These are phyloP conservation scores for Lochmaea crataegi DNA, from an alignment of 2,888 invertebrate genomes.

Conservation along the genomic window DNA sequence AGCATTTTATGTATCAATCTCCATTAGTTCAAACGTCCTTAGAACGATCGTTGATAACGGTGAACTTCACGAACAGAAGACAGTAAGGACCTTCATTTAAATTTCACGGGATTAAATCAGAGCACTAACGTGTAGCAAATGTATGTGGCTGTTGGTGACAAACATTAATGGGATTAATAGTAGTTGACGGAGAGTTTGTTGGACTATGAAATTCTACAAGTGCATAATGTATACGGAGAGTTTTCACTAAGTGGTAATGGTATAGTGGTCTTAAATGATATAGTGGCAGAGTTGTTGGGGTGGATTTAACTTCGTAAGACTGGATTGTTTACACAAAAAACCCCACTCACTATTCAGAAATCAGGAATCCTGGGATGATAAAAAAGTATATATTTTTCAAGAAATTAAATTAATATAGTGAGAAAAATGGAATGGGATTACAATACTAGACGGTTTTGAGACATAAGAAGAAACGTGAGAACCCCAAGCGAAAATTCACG, in stretches of 20 bases:
- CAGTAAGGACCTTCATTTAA: not conserved
- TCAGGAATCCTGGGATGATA: no score
- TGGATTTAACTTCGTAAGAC: no score
- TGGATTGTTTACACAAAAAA: no score
- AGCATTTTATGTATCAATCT: not conserved
- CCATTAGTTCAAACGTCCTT: not conserved
- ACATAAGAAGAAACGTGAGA: no score
- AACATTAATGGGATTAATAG: constrained; percentile 35
- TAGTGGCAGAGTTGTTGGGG: no score
- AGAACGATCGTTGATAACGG: not conserved
- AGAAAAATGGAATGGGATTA: no score
- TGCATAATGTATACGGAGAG: constrained; percentile 7
- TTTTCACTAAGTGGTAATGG: constrained; percentile 2
- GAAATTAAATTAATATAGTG: no score
- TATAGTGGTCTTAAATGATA: no score
- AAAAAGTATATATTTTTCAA: no score
- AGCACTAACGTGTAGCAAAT: constrained; percentile 39
- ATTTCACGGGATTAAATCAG: not conserved
- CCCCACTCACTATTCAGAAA: no score
- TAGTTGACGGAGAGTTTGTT: constrained; percentile 10
- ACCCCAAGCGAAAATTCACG: no score
- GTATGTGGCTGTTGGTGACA: constrained; percentile 43
- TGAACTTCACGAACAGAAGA: not conserved
- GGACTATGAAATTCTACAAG: constrained; percentile 15
- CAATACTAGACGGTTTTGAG: no score